Conservation (phyloP, 2,888 invertebrate species). For the Axea sp. region DNA sequence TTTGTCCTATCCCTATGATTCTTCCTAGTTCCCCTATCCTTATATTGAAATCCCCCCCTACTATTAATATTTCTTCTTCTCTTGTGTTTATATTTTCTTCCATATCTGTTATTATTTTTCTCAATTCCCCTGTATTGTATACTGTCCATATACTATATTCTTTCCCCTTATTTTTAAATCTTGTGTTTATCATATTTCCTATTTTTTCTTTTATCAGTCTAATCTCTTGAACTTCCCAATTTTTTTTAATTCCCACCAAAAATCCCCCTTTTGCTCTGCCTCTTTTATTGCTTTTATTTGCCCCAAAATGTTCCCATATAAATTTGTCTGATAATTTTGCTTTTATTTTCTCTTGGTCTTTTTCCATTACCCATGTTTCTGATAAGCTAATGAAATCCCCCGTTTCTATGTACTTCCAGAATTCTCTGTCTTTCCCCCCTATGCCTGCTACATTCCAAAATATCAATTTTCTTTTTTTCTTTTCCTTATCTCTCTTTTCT, state of each 20-base stretch:
- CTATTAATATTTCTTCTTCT: conserved; percentile 4
- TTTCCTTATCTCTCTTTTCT: neutral
- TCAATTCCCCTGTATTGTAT: conserved; percentile 13
- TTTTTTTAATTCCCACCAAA: conserved; percentile 39
- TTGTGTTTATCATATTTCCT: conserved; percentile 2
- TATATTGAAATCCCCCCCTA: conserved; percentile 20
- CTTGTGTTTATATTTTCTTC: conserved; percentile 1
- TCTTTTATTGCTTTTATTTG: conserved; percentile 30
- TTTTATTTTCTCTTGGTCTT: conserved; percentile 31
- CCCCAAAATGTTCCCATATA: conserved; percentile 17
- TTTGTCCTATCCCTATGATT: neutral
- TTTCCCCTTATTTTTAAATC: neutral
- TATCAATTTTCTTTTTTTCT: conserved; percentile 1
- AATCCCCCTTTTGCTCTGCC: conserved; percentile 55
- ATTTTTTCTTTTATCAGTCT: neutral
- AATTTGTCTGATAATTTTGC: conserved; percentile 17
- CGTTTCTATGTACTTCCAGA: conserved; percentile 1
- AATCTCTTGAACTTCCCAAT: neutral
- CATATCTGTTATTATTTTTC: neutral
- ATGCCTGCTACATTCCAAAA: conserved; percentile 60
- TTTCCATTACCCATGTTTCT: conserved; percentile 59
- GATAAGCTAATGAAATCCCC: conserved; percentile 45
- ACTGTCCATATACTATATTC: conserved; percentile 16
- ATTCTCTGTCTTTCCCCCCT: conserved; percentile 35
- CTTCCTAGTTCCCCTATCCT: conserved; percentile 17